Conservation (phyloP, 2,113 vertebrate species). For the Sardina pilchardus region DNA sequence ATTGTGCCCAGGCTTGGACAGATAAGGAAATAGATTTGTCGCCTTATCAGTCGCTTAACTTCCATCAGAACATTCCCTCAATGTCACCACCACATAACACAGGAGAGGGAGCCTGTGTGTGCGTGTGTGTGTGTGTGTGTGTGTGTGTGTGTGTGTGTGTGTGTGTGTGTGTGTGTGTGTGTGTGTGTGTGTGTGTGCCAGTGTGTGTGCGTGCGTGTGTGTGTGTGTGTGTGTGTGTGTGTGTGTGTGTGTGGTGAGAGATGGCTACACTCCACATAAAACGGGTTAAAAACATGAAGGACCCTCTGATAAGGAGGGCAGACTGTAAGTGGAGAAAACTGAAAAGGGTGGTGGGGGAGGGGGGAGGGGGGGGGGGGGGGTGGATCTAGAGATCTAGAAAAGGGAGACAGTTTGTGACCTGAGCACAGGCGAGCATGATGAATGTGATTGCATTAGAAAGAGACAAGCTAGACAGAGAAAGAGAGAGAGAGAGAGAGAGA, state of each 20-base stretch:
- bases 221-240: too few species aligned
- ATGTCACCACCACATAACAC: not conserved
- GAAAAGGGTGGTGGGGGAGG: not conserved
- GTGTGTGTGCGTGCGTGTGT: too few species aligned
- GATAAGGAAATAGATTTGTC: constrained; percentile 13
- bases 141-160: not conserved
- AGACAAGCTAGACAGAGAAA: not conserved
- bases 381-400: not conserved
- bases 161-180: not conserved
- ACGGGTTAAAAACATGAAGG: not conserved
- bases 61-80: constrained; percentile 7
- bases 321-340: not conserved
- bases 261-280: not conserved
- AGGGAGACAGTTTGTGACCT: not conserved
- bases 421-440: not conserved
- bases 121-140: too few species aligned
- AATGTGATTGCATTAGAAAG: not conserved
- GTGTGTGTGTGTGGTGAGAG: not conserved
- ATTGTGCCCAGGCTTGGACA: not conserved
- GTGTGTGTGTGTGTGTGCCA: too few species aligned
- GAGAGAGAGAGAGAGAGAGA: not conserved
- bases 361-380: not conserved
- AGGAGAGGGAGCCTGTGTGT: not conserved
- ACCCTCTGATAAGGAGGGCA: not conserved
- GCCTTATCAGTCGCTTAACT: constrained; percentile 2